phyloP scores from a whole-genome alignment of 2,113 vertebrate genomes.

The Eubucco bourcierii region DNA sequence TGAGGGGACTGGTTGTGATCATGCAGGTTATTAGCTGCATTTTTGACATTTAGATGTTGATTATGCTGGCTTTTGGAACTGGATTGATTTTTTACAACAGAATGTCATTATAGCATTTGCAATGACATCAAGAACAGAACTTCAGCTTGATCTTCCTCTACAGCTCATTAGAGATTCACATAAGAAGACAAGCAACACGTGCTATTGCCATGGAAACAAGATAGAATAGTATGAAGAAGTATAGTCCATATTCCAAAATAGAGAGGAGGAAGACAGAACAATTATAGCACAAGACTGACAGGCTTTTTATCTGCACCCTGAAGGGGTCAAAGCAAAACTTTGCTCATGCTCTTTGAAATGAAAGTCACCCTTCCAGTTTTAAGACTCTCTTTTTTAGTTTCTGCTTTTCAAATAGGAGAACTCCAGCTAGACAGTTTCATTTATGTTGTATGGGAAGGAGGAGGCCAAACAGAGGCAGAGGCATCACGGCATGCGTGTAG shows the following conservation, averaged over 20 bases:
- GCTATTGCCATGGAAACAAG: conserved; percentile 65
- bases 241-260: conserved; percentile 34
- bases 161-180: conserved; percentile 59
- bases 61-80: conserved; percentile 2
- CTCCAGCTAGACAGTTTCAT: background rate
- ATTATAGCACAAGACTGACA: conserved; percentile 9
- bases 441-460: background rate
- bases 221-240: conserved; percentile 43
- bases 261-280: conserved; percentile 22
- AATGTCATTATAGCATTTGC: conserved; percentile 13
- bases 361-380: background rate
- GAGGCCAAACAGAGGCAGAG: background rate
- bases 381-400: background rate
- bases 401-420: background rate
- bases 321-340: conserved; percentile 13
- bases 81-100: conserved; percentile 45
- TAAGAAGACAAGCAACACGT: conserved; percentile 55
- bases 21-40: conserved; percentile 20
- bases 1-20: background rate
- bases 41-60: conserved; percentile 33
- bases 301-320: conserved; percentile 21
- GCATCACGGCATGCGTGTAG: conserved; percentile 23
- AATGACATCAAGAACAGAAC: conserved; percentile 51
- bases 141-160: conserved; percentile 46
- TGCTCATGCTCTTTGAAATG: background rate